Percentiles rank a stretch among this genome's conserved stretches.
These are phyloP conservation scores for Eupithecia vulgata DNA, from an alignment of 2,888 invertebrate species.

Conservation along the genomic window DNA sequence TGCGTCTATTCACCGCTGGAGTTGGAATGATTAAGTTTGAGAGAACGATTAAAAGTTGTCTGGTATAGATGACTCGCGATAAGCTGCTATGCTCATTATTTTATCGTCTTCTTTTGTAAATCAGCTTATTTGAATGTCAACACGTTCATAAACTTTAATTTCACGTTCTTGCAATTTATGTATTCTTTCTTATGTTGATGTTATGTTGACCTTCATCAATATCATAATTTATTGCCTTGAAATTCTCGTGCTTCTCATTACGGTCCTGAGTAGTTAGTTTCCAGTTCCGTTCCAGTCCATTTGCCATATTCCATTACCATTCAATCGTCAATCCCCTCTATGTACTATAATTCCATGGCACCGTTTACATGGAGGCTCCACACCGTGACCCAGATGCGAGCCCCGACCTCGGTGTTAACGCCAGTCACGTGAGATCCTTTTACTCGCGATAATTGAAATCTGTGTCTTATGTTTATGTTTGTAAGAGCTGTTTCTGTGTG, in stretches of 20 bases:
- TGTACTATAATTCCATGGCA: slow-evolving; percentile 4
- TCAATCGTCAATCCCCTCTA: not conserved
- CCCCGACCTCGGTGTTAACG: slow-evolving; percentile 9
- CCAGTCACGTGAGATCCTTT: slow-evolving; percentile 17
- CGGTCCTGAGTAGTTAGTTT: too few relatives aligned
- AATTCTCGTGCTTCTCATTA: not conserved
- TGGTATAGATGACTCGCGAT: not conserved
- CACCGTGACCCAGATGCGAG: slow-evolving; percentile 27
- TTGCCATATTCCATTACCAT: not conserved
- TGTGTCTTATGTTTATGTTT: not conserved
- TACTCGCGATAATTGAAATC: slow-evolving; percentile 7
- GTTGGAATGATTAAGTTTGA: not conserved
- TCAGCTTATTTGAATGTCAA: too few relatives aligned
- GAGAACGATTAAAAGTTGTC: not conserved
- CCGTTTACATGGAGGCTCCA: slow-evolving; percentile 3
- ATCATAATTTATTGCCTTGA: not conserved
- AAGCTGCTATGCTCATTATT: too few relatives aligned
- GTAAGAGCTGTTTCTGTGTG: not conserved
- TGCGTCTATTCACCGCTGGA: not conserved
- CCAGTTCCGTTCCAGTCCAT: too few relatives aligned
- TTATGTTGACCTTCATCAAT: not conserved
- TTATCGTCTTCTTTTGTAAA: too few relatives aligned
- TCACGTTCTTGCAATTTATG: too few relatives aligned
- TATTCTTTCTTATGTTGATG: too few relatives aligned
- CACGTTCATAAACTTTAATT: too few relatives aligned